These are phyloP conservation scores for Sinhomidia bicolor DNA, from an alignment of 2,888 invertebrate genomes.

Conservation along the genomic window DNA sequence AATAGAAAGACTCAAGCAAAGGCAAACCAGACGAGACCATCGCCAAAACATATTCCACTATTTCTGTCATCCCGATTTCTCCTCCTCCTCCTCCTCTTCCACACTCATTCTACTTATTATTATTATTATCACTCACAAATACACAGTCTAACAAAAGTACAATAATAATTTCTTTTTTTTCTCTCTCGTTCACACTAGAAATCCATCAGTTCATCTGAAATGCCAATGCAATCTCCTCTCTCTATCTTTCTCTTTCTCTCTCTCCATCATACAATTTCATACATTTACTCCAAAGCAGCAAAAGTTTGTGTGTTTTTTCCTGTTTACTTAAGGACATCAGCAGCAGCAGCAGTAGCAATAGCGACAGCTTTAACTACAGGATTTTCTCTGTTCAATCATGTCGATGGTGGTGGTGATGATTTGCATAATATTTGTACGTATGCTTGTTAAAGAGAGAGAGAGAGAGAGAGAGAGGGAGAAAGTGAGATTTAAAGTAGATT, in stretches of 20 bases:
- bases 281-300: too few relatives aligned
- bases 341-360: neutral
- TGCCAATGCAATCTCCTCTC: slow-evolving; percentile 16
- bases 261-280: neutral
- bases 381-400: slow-evolving; percentile 3
- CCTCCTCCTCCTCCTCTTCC: neutral
- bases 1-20: neutral
- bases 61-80: too few relatives aligned
- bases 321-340: neutral
- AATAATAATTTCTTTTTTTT: neutral
- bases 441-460: neutral
- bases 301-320: neutral
- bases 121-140: neutral
- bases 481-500: neutral
- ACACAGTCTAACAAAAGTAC: neutral
- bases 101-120: neutral
- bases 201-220: slow-evolving; percentile 34
- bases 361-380: slow-evolving; percentile 1
- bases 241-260: slow-evolving; percentile 1
- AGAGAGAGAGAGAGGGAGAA: neutral
- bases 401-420: slow-evolving; percentile 5
- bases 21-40: neutral
- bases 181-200: neutral
- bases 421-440: slow-evolving; percentile 30
- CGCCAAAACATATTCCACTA: too few relatives aligned